Percentiles rank a stretch among this genome's conserved stretches.
These are phyloP conservation scores for Antechinus flavipes DNA, from an alignment of 2,113 vertebrate species.

Conservation along the genomic window DNA sequence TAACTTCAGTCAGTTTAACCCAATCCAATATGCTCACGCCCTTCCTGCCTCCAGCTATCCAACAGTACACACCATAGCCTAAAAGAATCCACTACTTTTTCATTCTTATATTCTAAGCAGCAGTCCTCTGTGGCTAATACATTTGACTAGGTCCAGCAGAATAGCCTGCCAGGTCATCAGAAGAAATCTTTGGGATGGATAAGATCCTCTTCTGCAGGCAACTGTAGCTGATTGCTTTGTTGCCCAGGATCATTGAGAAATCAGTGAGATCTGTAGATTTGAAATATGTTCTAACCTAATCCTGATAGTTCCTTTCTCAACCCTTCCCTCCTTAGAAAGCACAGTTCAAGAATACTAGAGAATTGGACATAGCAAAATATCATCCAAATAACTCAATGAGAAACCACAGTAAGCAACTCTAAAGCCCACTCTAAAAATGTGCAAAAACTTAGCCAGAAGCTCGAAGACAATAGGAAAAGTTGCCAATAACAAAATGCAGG, in stretches of 20 bases:
- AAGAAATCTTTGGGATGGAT: background rate
- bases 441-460: background rate
- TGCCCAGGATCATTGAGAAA: background rate
- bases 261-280: background rate
- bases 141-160: background rate
- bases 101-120: background rate
- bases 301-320: background rate
- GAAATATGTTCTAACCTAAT: background rate
- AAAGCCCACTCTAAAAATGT: background rate
- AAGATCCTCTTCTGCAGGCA: background rate
- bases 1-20: background rate
- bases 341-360: background rate
- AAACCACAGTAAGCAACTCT: background rate
- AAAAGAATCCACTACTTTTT: background rate
- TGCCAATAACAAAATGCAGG: background rate
- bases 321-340: background rate
- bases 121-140: background rate
- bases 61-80: background rate
- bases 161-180: background rate
- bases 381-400: background rate
- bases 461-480: background rate
- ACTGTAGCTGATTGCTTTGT: background rate
- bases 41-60: background rate
- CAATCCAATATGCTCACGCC: background rate
- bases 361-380: background rate